Conservation (phyloP, 2,113 vertebrate genomes). For the Ahaetulla prasina region DNA sequence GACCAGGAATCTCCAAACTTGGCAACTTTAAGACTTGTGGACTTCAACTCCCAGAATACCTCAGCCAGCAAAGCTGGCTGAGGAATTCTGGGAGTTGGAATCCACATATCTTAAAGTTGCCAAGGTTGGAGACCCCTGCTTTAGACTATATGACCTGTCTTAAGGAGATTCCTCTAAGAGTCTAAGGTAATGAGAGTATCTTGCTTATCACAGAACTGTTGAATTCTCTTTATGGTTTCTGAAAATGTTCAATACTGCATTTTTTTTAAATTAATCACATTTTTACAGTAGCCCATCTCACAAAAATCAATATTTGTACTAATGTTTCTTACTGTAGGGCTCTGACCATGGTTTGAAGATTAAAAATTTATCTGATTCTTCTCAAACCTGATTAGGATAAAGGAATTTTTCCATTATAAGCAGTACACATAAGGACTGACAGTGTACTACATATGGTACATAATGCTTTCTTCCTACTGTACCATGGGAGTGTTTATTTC, state of each 20-base stretch:
- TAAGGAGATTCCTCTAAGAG: neutral
- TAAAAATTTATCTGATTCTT: neutral
- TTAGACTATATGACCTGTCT: neutral
- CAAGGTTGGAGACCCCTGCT: no score
- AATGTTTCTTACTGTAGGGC: neutral
- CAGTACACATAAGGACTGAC: neutral
- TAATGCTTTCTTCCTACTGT: neutral
- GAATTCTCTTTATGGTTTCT: neutral
- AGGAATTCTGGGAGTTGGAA: no score
- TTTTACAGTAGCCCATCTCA: neutral
- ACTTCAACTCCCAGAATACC: no score
- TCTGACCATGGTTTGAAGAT: neutral
- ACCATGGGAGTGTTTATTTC: neutral
- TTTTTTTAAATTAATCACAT: neutral
- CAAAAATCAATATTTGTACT: neutral
- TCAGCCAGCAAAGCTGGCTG: no score
- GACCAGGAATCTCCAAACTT: no score
- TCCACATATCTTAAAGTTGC: no score
- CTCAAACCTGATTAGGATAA: neutral
- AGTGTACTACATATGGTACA: neutral
- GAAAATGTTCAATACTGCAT: neutral
- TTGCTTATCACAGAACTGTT: neutral
- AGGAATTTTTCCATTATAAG: neutral
- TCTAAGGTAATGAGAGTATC: neutral
- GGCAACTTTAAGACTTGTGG: no score